A percentile compares a stretch with the other conserved stretches of the same genome.
These are phyloP conservation scores for Solea solea DNA, from an alignment of 2,113 vertebrate species.

Conservation along the genomic window DNA sequence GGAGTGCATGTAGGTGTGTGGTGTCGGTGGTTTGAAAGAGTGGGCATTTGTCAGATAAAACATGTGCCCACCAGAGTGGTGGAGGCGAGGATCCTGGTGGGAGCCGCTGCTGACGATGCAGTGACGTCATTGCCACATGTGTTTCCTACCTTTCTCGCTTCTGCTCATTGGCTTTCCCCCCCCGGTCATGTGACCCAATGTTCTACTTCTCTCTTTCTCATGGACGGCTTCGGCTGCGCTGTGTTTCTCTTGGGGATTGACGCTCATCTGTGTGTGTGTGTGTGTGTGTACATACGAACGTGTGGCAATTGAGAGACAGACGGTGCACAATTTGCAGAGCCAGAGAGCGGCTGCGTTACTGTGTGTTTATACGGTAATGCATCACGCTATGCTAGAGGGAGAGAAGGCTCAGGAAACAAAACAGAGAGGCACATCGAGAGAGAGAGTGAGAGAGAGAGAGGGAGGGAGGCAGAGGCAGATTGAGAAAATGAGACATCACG, in stretches of 20 bases:
- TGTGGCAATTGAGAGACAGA: constrained; percentile 52
- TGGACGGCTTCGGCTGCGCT: constrained; percentile 63
- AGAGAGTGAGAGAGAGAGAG: constrained; percentile 46
- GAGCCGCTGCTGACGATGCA: constrained; percentile 57
- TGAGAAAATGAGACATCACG: constrained; percentile 49
- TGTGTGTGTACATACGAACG: constrained; percentile 44
- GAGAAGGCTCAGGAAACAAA: constrained; percentile 58
- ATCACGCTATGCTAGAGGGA: constrained; percentile 50
- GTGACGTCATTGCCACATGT: constrained; percentile 68
- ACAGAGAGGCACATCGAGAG: constrained; percentile 57
- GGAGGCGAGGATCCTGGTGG: constrained; percentile 54
- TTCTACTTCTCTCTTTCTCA: constrained; percentile 73
- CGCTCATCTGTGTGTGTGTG: constrained; percentile 59
- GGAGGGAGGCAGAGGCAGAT: constrained; percentile 50
- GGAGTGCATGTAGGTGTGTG: constrained; percentile 45
- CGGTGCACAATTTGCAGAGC: constrained; percentile 49
- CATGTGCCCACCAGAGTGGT: constrained; percentile 59
- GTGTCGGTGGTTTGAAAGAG: constrained; percentile 30
- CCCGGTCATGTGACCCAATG: constrained; percentile 68
- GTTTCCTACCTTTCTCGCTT: constrained; percentile 64
- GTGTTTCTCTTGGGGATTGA: constrained; percentile 72
- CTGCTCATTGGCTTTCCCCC: constrained; percentile 64
- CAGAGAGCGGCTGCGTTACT: constrained; percentile 46
- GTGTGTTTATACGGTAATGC: constrained; percentile 49
- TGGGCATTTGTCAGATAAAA: constrained; percentile 56